Percentiles rank a stretch among this genome's conserved stretches.
Conservation (phyloP, 2,113 vertebrate genomes). For the Brachirus orientalis region DNA sequence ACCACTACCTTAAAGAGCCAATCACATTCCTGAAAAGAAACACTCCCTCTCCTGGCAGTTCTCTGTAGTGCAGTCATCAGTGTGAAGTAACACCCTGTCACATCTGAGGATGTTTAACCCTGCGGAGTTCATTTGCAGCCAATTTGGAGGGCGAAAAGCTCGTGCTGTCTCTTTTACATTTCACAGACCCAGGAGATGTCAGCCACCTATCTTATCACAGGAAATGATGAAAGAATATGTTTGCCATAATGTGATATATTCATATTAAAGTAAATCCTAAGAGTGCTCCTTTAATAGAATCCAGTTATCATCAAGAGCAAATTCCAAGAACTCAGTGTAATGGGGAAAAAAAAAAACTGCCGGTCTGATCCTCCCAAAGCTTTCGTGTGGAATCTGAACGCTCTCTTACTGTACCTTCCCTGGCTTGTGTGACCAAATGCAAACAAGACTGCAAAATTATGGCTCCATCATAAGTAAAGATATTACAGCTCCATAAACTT, state of each 20-base stretch:
- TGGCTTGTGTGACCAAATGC: constrained; percentile 66
- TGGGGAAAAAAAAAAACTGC: constrained; percentile 70
- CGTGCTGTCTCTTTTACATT: constrained; percentile 61
- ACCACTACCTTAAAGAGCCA: constrained; percentile 21
- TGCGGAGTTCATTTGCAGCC: constrained; percentile 45
- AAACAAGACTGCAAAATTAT: constrained; percentile 70
- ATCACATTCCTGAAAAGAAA: constrained; percentile 34
- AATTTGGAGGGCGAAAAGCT: constrained; percentile 47
- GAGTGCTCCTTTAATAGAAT: constrained; percentile 60
- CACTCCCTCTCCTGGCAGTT: constrained; percentile 75
- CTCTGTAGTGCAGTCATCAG: constrained; percentile 53
- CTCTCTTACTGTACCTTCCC: not conserved
- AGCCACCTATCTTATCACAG: constrained; percentile 71
- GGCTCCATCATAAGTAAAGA: constrained; percentile 68
- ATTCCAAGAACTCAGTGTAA: constrained; percentile 74
- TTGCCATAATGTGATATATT: constrained; percentile 70
- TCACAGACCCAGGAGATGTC: constrained; percentile 65
- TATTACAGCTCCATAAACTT: constrained; percentile 81
- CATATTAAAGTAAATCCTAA: constrained; percentile 69
- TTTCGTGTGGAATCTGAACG: constrained; percentile 43
- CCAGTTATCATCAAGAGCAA: constrained; percentile 66
- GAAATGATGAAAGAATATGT: constrained; percentile 67
- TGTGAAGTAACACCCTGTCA: constrained; percentile 53
- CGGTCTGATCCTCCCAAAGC: constrained; percentile 50
- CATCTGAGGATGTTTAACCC: constrained; percentile 73